These are phyloP conservation scores for Leptobrachium ailaonicum DNA, from an alignment of 2,113 vertebrate species.

Conservation along the genomic window DNA sequence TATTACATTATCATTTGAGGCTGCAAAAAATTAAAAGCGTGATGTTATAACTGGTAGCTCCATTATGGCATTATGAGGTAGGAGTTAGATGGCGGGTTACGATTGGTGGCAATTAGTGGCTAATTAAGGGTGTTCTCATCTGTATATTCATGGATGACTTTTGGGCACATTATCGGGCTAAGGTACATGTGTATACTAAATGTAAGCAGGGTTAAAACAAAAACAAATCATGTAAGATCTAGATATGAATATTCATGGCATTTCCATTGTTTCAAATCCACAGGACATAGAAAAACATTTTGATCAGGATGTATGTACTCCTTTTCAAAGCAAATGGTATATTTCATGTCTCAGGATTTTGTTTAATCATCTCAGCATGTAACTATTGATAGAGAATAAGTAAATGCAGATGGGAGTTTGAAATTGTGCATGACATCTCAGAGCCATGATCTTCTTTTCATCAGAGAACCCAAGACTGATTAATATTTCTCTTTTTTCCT, in stretches of 20 bases:
- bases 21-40: too few relatives aligned
- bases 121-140: too few relatives aligned
- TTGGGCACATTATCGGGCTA: too few relatives aligned
- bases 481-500: slow-evolving; percentile 29
- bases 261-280: slow-evolving; percentile 32
- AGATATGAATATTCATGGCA: slow-evolving; percentile 36
- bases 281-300: slow-evolving; percentile 29
- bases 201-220: too few relatives aligned
- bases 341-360: slow-evolving; percentile 29
- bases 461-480: slow-evolving; percentile 41
- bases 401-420: slow-evolving; percentile 40
- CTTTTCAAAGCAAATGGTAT: slow-evolving; percentile 37
- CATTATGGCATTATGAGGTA: too few relatives aligned
- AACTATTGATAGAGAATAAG: slow-evolving; percentile 32
- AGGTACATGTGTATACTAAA: too few relatives aligned
- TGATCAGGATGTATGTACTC: slow-evolving; percentile 37
- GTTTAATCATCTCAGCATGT: slow-evolving; percentile 43
- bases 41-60: too few relatives aligned
- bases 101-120: too few relatives aligned
- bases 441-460: slow-evolving; percentile 30
- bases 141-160: too few relatives aligned
- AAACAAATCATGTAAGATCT: not conserved
- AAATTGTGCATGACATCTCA: slow-evolving; percentile 29
- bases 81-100: too few relatives aligned
- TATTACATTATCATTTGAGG: too few relatives aligned